Base-by-base conservation (phyloP, 1,140 invertebrate genomes). In the Bombus pyrosoma region DNA sequence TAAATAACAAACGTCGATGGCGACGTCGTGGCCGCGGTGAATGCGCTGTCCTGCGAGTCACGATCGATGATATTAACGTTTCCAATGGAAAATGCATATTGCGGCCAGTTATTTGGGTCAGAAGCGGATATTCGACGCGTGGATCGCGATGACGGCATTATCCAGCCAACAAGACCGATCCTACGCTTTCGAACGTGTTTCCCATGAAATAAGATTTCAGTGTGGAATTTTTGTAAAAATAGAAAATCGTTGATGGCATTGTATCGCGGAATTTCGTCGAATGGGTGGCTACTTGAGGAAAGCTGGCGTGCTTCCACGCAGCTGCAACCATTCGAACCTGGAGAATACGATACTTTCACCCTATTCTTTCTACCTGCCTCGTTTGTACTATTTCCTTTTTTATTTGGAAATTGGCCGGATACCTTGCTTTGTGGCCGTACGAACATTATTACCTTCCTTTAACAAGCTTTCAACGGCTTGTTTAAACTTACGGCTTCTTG, bases 11-110 rank as follows among this genome's bases (percentile, higher is more conserved):
- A 89, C 83, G 87, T 39, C 59, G 83, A 13, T 78, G 62, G 59
- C 69, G 72, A 68, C 64, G 59, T 25, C n/a, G 47, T 37, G 64
- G 59, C 68, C 59, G 5, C 5, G 18, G 18, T 53, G 47, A 53
- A 53, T 53, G 47, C 57, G 41, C 28, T 66, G 77, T 83, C n/a
- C 69, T 37, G 77, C 37, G 53, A 34, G 22, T 34, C 2, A 9
- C 87, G 87, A 89, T 89, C 88, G 79, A 89, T 89, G 69, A 89
- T 89, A 89, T 89, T 89, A 89, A 89, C 79, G 74, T 47, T 74
- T 68, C 28, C 81, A 86, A 89, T 83, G 88, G 87, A 89, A 88
- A 89, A 89, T 86, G 79, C 83, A 76, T 32, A 47, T 37, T 79
- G 62, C 47, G 41, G 62, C 72, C 68, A 85, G 75, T 86, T 89